Conservation (phyloP, 2,113 vertebrate genomes). For the Pygoscelis adeliae region DNA sequence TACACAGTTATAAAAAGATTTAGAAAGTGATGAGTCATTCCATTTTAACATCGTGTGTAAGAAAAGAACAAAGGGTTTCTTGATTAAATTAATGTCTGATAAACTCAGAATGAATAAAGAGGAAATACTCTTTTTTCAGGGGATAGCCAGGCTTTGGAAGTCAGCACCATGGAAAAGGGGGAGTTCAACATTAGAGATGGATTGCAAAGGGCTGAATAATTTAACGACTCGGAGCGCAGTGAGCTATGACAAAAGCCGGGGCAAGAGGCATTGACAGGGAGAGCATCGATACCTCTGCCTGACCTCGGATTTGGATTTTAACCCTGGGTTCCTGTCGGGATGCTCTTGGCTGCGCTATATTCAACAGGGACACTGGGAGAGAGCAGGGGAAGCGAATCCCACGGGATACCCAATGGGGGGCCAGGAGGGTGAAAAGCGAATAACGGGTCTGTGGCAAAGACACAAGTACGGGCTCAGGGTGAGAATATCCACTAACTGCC, state of each 20-base stretch:
- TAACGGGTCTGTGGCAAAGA: background rate
- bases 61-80: background rate
- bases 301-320: background rate
- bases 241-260: background rate
- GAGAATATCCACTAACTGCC: background rate
- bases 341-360: background rate
- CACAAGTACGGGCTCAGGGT: too few relatives aligned
- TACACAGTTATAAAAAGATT: background rate
- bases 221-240: accelerated
- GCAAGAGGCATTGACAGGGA: background rate
- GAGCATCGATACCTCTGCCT: background rate
- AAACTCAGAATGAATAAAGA: background rate
- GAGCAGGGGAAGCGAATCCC: accelerated
- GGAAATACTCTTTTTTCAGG: background rate
- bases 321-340: background rate
- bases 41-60: background rate
- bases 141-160: background rate
- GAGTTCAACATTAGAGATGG: accelerated
- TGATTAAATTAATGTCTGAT: background rate
- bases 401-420: accelerated
- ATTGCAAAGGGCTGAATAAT: background rate
- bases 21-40: background rate
- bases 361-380: background rate
- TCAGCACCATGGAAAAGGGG: background rate
- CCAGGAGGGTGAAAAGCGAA: background rate